A percentile compares a stretch with the other conserved stretches of the same genome.
Conservation (phyloP, 2,888 invertebrate species). For the Dione vanillae region DNA sequence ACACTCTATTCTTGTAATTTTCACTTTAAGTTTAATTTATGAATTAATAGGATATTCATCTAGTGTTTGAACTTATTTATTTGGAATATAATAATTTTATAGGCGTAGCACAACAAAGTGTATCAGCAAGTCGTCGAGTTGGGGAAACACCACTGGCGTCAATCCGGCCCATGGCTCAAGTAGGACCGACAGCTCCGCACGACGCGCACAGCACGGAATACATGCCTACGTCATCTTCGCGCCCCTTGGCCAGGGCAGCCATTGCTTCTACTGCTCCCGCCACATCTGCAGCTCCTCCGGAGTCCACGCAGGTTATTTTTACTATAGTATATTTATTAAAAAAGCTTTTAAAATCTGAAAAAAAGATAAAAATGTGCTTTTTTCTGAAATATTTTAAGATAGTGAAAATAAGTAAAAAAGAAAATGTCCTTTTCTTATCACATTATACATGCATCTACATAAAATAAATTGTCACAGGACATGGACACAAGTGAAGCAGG, state of each 20-base stretch:
- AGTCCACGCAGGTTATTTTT: constrained; percentile 69
- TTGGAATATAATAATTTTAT: not conserved
- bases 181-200: constrained; percentile 90
- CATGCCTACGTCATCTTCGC: constrained; percentile 92
- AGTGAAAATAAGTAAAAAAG: too few species aligned
- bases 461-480: constrained; percentile 57
- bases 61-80: not conserved
- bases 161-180: constrained; percentile 94
- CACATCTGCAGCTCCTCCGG: constrained; percentile 82
- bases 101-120: constrained; percentile 79
- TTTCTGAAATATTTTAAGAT: too few species aligned
- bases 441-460: too few species aligned
- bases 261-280: constrained; percentile 87
- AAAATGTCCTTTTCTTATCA: too few species aligned
- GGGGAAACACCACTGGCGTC: constrained; percentile 94
- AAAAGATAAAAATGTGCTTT: too few species aligned
- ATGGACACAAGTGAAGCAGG: constrained; percentile 80
- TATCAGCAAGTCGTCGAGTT: constrained; percentile 86
- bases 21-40: too few species aligned
- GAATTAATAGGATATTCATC: too few species aligned
- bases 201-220: constrained; percentile 88
- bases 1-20: constrained; percentile 42
- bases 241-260: constrained; percentile 84
- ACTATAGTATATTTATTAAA: too few species aligned
- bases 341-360: not conserved